Conservation (phyloP, 1,140 invertebrate species). For the Macrostomum lignano region DNA sequence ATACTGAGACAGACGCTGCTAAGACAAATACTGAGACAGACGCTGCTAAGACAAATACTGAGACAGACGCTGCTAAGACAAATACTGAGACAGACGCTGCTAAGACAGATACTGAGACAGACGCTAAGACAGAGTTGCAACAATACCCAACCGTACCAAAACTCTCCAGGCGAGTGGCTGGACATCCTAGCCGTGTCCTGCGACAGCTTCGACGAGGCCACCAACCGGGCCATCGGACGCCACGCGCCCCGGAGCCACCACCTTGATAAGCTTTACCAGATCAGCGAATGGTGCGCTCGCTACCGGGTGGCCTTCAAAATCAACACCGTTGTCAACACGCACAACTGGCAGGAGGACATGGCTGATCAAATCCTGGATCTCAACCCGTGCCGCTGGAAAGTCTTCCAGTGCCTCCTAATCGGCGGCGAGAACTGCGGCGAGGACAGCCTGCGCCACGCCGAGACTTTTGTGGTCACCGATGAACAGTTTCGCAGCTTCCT, state of each 20-base stretch:
- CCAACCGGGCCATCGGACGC: constrained; percentile 11
- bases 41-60: too few species aligned
- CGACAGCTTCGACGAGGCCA: constrained; percentile 12
- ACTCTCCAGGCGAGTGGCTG: too few species aligned
- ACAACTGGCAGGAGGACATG: constrained; percentile 30
- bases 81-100: too few species aligned
- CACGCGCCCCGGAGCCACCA: constrained; percentile 19
- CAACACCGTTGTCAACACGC: constrained; percentile 31
- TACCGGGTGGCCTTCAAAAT: constrained; percentile 30
- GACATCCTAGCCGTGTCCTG: constrained; percentile 15
- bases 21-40: too few species aligned
- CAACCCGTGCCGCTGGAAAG: constrained; percentile 28
- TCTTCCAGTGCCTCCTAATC: constrained; percentile 29
- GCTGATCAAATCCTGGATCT: constrained; percentile 17
- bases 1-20: too few species aligned
- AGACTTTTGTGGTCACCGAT: constrained; percentile 25
- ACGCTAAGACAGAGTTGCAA: too few species aligned
- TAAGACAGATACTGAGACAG: too few species aligned
- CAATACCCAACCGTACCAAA: too few species aligned
- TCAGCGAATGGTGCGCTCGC: constrained; percentile 23
- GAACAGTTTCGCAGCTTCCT: constrained; percentile 27
- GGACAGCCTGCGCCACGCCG: constrained; percentile 24
- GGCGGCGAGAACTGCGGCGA: constrained; percentile 30
- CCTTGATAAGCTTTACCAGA: constrained; percentile 18
- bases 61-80: too few species aligned